Base-by-base conservation (phyloP, 2,797 vertebrate species). In the Stomatorhinus walkeri region DNA sequence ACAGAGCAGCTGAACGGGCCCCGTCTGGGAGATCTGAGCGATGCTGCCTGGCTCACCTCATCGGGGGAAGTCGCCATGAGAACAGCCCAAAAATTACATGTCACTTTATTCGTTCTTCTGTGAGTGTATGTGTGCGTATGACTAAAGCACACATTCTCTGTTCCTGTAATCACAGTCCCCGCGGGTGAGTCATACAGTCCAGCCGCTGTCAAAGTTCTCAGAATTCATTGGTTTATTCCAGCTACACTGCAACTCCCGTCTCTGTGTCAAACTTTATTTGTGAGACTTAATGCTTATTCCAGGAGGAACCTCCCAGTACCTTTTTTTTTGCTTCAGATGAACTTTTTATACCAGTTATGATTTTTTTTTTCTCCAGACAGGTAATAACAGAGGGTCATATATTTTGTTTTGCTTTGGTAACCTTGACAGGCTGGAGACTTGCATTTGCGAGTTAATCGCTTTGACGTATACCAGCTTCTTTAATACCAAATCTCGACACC, bases 241-340 rank as follows among this genome's bases (percentile, higher is more conserved):
- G 88, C 79, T 59, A 49, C 51, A n/a, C 16, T 28, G 68, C 72
- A 43, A 56, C 68, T 72, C 28, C 16, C 3, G 28, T 72, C 72
- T 54, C 68, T 24, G 22, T 81, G 87, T 81, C 68, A 59, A 76
- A 59, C 72, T 88, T 84, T 59, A 84, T 88, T 88, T 88, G 87
- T 36, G 43, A 59, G 79, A 52, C 28, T 84, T 79, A 54, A 48
- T 79, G 64, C 49, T 81, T 88, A 88, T 81, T 81, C 87, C 72
- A 81, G 68, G 9, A 49, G 49, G 54, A 79, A 88, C 12, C 79
- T 83, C 24, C 7, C 10, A 76, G 54, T 84, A 54, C 7, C 4
- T 16, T 52, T 81, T 79, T 7, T 79, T 79, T 88, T 10, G 1
- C 14, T 52, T 48, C 22, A 49, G 14, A 56, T 88, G 54, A 32